Evolutionary conservation across 2,888 invertebrate species (phyloP).

Genomic region (Cacoxenus indagator): DNA sequence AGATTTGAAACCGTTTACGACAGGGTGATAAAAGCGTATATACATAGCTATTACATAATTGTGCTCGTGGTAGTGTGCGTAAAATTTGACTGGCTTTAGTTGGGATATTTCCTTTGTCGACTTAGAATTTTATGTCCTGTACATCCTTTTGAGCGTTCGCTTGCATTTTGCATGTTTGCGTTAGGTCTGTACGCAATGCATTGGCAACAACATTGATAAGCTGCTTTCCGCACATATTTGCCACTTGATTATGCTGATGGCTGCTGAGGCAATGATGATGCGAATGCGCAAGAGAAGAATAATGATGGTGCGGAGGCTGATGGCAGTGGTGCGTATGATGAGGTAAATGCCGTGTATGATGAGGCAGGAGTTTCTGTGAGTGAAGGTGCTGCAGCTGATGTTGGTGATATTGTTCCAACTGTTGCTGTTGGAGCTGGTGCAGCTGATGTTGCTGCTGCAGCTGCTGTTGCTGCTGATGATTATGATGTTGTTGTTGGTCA

Average conservation of each 20-base stretch:
- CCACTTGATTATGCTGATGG: slow-evolving; percentile 51
- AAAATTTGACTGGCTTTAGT: not conserved
- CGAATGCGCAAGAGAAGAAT: slow-evolving; percentile 29
- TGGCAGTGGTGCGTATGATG: not conserved
- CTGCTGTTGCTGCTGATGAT: slow-evolving; percentile 37
- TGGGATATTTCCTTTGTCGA: slow-evolving; percentile 25
- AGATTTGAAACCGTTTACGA: not conserved
- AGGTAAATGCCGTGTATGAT: slow-evolving; percentile 30
- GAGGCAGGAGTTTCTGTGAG: slow-evolving; percentile 22
- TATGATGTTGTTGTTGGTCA: slow-evolving; percentile 48
- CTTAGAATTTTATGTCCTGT: slow-evolving; percentile 84
- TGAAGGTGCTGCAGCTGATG: slow-evolving; percentile 19
- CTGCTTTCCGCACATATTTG: not conserved
- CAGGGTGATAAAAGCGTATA: too few species aligned
- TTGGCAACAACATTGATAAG: slow-evolving; percentile 57
- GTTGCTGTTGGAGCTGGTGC: slow-evolving; percentile 35
- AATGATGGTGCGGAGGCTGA: slow-evolving; percentile 13
- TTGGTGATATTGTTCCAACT: slow-evolving; percentile 28
- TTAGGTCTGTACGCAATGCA: slow-evolving; percentile 64
- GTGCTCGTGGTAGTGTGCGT: too few species aligned
- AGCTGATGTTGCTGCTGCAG: slow-evolving; percentile 29
- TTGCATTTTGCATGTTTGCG: slow-evolving; percentile 78
- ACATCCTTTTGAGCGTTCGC: slow-evolving; percentile 89
- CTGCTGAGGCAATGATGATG: slow-evolving; percentile 25
- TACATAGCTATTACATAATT: too few species aligned